phyloP scores from a whole-genome alignment of 2,113 vertebrate species.

The Triplophysa siluroides region DNA sequence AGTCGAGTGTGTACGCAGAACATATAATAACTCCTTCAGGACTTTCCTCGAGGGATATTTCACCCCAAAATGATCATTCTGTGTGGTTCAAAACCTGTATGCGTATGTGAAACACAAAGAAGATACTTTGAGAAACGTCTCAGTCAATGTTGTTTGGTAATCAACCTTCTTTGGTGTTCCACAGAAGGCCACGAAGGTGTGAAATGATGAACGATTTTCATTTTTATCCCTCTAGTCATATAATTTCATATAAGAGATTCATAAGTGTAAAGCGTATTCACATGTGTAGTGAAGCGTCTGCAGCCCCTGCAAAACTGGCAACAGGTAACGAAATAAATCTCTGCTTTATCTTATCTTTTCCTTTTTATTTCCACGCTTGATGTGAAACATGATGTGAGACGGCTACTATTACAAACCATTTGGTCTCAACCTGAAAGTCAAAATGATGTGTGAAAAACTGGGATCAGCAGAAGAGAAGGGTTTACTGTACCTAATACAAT shows the following conservation, averaged over 20 bases:
- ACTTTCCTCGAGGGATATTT: too few species aligned
- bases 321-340: not conserved
- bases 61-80: too few species aligned
- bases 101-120: too few species aligned
- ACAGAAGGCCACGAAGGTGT: too few species aligned
- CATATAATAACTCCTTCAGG: not conserved
- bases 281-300: not conserved
- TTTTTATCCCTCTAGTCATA: too few species aligned
- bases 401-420: constrained; percentile 20
- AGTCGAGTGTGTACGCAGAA: not conserved
- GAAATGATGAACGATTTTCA: too few species aligned
- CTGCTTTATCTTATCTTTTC: not conserved
- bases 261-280: not conserved
- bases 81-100: too few species aligned
- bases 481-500: not conserved
- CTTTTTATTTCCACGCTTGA: not conserved
- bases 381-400: not conserved
- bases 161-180: too few species aligned
- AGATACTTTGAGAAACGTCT: too few species aligned
- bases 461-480: not conserved
- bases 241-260: too few species aligned
- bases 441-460: constrained; percentile 3
- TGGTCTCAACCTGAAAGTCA: not conserved
- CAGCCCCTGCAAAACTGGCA: not conserved
- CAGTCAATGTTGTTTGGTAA: not conserved